Percentiles rank a stretch among this genome's conserved stretches.
Conservation (phyloP, 2,113 vertebrate species). For the Sula dactylatra region DNA sequence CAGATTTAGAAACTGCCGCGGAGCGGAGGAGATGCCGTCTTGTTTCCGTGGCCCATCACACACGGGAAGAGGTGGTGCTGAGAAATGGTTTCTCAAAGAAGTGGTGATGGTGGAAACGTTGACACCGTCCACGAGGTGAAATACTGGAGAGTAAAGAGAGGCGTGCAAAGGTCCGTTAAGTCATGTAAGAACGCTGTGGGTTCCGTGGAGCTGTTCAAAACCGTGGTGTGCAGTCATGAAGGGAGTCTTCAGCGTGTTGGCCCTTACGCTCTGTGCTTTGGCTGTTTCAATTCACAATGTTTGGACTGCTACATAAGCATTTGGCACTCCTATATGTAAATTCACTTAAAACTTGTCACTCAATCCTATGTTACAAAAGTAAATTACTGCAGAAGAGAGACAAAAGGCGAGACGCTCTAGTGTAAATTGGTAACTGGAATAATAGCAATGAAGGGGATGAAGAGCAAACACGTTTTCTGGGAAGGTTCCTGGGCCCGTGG, state of each 20-base stretch:
- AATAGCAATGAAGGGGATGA: not conserved
- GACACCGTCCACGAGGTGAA: accelerated
- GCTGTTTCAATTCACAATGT: not conserved
- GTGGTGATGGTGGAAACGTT: accelerated
- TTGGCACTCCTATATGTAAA: not conserved
- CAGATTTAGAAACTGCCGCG: not conserved
- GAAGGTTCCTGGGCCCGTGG: accelerated
- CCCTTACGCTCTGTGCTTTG: not conserved
- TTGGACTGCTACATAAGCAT: not conserved
- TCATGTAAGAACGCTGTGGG: no score
- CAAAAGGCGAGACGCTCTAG: not conserved
- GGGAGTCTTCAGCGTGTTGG: not conserved
- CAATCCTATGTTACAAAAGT: not conserved
- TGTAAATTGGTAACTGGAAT: not conserved
- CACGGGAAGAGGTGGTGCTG: accelerated
- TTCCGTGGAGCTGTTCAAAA: not conserved
- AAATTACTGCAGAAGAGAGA: not conserved
- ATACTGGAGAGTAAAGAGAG: no score
- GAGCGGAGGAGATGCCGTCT: accelerated
- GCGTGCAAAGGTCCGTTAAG: accelerated
- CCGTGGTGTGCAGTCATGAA: accelerated
- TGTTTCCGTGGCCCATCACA: accelerated
- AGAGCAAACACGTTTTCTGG: not conserved
- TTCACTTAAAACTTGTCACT: not conserved
- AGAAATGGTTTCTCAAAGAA: not conserved